phyloP scores from a whole-genome alignment of 2,797 vertebrate species.

The Bryconaethiops microstoma region DNA sequence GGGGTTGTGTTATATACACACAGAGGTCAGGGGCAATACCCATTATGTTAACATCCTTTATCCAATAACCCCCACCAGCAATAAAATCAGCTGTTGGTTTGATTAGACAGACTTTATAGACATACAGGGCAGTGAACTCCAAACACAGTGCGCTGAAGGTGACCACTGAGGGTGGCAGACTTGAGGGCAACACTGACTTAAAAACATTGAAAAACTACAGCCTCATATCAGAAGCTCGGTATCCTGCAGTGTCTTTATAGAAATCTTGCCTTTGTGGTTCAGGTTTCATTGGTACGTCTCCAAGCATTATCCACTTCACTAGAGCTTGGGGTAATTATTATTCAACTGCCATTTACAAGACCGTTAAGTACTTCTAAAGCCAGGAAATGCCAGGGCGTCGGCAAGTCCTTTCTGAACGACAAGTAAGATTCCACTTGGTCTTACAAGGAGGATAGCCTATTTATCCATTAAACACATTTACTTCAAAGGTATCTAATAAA shows the following conservation, averaged over 20 bases:
- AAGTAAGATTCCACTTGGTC: not conserved
- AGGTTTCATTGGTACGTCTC: not conserved
- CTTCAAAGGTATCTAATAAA: not conserved
- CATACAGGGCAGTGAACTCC: slow-evolving; percentile 8
- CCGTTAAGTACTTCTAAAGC: not conserved
- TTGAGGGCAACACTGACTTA: not conserved
- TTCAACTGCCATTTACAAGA: slow-evolving; percentile 10
- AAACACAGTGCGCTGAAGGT: slow-evolving; percentile 11
- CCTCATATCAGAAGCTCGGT: not conserved
- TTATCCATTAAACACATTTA: not conserved
- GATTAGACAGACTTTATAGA: slow-evolving; percentile 31
- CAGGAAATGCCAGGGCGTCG: not conserved
- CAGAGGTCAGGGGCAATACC: slow-evolving; percentile 8
- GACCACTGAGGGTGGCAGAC: not conserved
- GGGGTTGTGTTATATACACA: not conserved
- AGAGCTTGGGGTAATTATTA: not conserved
- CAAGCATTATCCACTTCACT: slow-evolving; percentile 62
- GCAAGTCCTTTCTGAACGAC: slow-evolving; percentile 4
- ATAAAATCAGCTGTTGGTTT: slow-evolving; percentile 16
- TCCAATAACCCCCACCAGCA: slow-evolving; percentile 16
- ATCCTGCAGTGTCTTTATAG: not conserved
- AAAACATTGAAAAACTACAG: not conserved
- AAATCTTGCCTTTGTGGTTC: not conserved
- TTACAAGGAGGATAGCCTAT: not conserved
- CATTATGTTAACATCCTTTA: slow-evolving; percentile 11